These are phyloP conservation scores for Conopomorpha cramerella DNA, from an alignment of 1,140 invertebrate species.

Conservation along the genomic window DNA sequence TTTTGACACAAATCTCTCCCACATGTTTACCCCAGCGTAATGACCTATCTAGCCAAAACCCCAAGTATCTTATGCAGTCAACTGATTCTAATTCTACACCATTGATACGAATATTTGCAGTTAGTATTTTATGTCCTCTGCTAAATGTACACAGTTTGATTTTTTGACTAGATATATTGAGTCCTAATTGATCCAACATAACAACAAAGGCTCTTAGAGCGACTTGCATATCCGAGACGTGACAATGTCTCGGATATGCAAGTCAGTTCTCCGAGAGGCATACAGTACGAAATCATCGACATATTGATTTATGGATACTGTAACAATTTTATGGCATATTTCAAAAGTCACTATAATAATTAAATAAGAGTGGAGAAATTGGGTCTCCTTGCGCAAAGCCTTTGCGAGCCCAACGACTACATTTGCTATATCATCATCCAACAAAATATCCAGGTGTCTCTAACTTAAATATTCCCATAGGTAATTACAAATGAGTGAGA, in stretches of 20 bases:
- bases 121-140: background rate
- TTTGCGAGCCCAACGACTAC: background rate
- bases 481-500: background rate
- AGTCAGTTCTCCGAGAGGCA: background rate
- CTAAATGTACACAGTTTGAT: background rate
- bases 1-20: background rate
- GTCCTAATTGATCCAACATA: background rate
- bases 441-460: background rate
- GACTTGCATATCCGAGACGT: too few relatives aligned
- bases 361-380: conserved; percentile 3
- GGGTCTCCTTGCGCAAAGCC: background rate
- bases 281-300: conserved; percentile 3
- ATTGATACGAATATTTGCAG: background rate
- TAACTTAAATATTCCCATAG: conserved; percentile 1
- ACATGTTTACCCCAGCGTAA: conserved; percentile 1
- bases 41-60: conserved; percentile 3
- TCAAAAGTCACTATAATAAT: too few relatives aligned
- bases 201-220: too few relatives aligned
- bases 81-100: background rate
- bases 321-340: background rate
- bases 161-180: background rate
- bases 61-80: conserved; percentile 1
- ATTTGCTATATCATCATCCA: background rate
- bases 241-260: background rate
- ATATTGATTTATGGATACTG: conserved; percentile 3